These are phyloP conservation scores for Magallana nippona DNA, from an alignment of 2,888 invertebrate species.

Conservation along the genomic window DNA sequence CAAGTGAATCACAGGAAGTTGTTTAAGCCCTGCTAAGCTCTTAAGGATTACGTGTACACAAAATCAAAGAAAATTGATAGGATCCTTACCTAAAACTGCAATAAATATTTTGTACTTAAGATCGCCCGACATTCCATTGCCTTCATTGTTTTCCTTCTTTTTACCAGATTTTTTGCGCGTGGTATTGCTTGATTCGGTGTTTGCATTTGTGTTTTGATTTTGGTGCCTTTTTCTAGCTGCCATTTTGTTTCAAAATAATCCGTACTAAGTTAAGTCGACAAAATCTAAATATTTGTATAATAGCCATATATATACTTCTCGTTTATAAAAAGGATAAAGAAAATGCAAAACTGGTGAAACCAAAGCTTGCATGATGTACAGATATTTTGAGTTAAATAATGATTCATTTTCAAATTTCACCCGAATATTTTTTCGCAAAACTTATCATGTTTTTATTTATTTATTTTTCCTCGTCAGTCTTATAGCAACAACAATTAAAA, in stretches of 20 bases:
- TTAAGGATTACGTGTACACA: slow-evolving; percentile 12
- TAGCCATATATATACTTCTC: not conserved
- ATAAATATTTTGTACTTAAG: slow-evolving; percentile 28
- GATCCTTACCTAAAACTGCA: not conserved
- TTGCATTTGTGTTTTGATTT: slow-evolving; percentile 44
- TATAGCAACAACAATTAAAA: too few relatives aligned
- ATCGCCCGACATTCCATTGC: not conserved
- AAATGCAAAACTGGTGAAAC: not conserved
- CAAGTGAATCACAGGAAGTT: too few relatives aligned
- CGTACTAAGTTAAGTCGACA: not conserved
- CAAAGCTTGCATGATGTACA: not conserved
- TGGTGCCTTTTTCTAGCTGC: slow-evolving; percentile 44
- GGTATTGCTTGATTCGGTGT: not conserved
- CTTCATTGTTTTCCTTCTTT: slow-evolving; percentile 34
- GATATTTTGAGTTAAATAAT: not conserved
- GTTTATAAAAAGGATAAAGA: not conserved
- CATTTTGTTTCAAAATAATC: not conserved
- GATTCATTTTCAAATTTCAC: not conserved
- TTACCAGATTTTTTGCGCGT: slow-evolving; percentile 34
- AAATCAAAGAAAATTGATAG: not conserved
- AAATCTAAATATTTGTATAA: not conserved
- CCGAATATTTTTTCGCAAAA: not conserved
- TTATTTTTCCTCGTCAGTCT: not conserved
- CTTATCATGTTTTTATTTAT: not conserved
- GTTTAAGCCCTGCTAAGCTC: too few relatives aligned